A percentile compares a stretch with the other conserved stretches of the same genome.
Conservation (phyloP, 2,888 invertebrate species). For the Drosophila quinaria region DNA sequence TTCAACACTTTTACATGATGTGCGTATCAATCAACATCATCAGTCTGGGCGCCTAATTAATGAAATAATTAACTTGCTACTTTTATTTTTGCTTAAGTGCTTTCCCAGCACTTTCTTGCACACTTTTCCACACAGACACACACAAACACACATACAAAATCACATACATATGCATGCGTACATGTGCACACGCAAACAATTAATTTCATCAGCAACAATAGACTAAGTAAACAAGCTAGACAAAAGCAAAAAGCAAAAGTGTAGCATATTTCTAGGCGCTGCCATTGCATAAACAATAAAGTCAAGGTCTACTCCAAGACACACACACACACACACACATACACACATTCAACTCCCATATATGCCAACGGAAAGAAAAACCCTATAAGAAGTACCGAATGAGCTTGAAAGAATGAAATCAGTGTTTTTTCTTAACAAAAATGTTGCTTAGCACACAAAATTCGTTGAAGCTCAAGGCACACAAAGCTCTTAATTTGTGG, state of each 20-base stretch:
- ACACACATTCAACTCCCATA: background rate
- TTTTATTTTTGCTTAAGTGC: slow-evolving; percentile 69
- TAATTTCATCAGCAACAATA: slow-evolving; percentile 62
- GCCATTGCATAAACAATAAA: slow-evolving; percentile 38
- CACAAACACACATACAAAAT: background rate
- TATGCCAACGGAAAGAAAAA: background rate
- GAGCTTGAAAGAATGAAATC: slow-evolving; percentile 17
- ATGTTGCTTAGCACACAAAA: slow-evolving; percentile 35
- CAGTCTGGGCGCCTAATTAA: slow-evolving; percentile 70
- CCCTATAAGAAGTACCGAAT: slow-evolving; percentile 9
- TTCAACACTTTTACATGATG: slow-evolving; percentile 51
- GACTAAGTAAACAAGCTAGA: slow-evolving; percentile 38
- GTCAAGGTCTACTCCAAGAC: slow-evolving; percentile 37
- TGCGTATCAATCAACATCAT: slow-evolving; percentile 75
- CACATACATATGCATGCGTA: background rate
- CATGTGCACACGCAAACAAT: slow-evolving; percentile 62
- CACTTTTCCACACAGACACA: slow-evolving; percentile 16
- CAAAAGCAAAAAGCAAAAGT: slow-evolving; percentile 33
- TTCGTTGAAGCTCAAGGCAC: background rate
- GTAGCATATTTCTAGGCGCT: slow-evolving; percentile 38
- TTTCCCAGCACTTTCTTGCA: slow-evolving; percentile 56
- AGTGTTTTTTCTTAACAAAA: slow-evolving; percentile 11
- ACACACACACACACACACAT: background rate
- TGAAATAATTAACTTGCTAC: slow-evolving; percentile 79
- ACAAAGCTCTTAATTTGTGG: background rate